phyloP scores from a whole-genome alignment of 1,140 invertebrate species.

The Heliothis virescens region DNA sequence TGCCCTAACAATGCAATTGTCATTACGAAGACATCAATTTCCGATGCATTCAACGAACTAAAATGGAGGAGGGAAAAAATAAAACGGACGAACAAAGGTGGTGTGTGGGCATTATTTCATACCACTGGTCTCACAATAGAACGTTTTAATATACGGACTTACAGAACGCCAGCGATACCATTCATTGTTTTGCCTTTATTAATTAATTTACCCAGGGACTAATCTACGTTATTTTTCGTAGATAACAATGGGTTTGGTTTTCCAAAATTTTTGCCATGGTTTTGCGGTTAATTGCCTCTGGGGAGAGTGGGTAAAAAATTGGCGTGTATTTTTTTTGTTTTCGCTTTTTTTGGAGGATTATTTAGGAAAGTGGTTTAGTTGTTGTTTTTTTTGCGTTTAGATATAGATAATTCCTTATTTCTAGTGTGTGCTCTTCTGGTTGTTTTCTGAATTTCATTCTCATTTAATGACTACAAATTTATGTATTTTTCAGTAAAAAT shows the following conservation, averaged over 20 bases:
- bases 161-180: slow-evolving; percentile 31
- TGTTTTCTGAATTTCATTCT: background rate
- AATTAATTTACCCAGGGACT: slow-evolving; percentile 52
- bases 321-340: background rate
- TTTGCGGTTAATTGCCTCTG: slow-evolving; percentile 42
- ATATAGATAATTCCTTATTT: background rate
- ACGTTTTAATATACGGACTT: slow-evolving; percentile 51
- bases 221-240: slow-evolving; percentile 51
- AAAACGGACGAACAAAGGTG: slow-evolving; percentile 42
- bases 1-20: slow-evolving; percentile 21
- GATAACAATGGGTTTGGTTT: slow-evolving; percentile 43
- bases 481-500: too few species aligned
- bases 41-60: slow-evolving; percentile 42
- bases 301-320: slow-evolving; percentile 13
- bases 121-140: slow-evolving; percentile 39
- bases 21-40: slow-evolving; percentile 31
- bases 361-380: slow-evolving; percentile 16
- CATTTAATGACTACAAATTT: too few species aligned
- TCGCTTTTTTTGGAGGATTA: background rate
- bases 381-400: background rate
- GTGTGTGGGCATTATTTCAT: slow-evolving; percentile 51
- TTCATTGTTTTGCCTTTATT: slow-evolving; percentile 54
- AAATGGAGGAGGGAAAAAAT: slow-evolving; percentile 34
- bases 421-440: background rate
- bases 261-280: slow-evolving; percentile 13